Base-by-base conservation (phyloP, 2,888 invertebrate genomes). In the Rhingia campestris region DNA sequence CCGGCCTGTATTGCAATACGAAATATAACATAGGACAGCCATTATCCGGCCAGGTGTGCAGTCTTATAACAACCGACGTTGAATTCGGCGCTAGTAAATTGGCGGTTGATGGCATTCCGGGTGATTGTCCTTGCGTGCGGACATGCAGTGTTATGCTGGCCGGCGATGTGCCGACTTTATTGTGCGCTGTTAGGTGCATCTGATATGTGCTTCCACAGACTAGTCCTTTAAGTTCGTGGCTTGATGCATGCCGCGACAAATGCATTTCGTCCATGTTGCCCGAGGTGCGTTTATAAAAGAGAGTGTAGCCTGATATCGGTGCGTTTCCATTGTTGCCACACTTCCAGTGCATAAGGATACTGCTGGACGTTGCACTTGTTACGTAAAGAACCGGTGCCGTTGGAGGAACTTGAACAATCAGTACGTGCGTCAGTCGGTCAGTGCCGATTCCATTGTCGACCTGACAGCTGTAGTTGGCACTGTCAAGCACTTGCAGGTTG, bases 381-480 rank as follows among this genome's bases (percentile, higher is more conserved):
- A 96, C 94, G 87, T 95, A 95, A 2, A 96, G 91, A 4, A 94
- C 92, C 0, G 96, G 96, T 0, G 96, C 94, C 41, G 93, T 93
- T 0, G 96, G 96, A 7, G 96, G 95, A 56, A 95, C 96, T 92
- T 95, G 95, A 0, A 95, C 94, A 30, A 94, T 91, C n/a, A 95
- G 91, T 64, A 92, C 92, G 88, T 94, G 94, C 0, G 93, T 93
- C 4, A 95, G 92, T 54, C 93, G 92, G 89, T 95, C 95, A 32
- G 94, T 93, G 30, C 95, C 95, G 70, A 94, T 93, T 30, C 93
- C 93, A 87, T 95, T 95, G 87, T 95, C 95, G 41, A 92, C 90
- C 88, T 94, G 94, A 87, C 95, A 95, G 5, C 95, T 95, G 88
- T 95, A 95, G 90, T 95, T 95, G 43, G 94, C 95, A 1, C 93